phyloP scores from a whole-genome alignment of 2,113 vertebrate genomes.

The Anhinga anhinga region DNA sequence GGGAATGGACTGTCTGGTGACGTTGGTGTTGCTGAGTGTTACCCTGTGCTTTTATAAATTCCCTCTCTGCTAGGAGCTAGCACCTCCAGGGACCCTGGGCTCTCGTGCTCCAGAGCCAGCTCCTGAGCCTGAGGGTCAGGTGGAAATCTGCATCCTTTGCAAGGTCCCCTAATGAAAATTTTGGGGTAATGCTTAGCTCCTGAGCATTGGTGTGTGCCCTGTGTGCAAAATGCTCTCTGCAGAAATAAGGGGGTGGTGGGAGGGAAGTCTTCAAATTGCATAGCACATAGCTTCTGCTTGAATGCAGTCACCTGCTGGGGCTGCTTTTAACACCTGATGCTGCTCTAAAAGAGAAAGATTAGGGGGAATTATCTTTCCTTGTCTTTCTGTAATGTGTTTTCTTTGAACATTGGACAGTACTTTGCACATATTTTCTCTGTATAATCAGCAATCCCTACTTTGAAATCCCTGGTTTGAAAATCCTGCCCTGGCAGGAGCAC shows the following conservation, averaged over 20 bases:
- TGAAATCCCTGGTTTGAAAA: not conserved
- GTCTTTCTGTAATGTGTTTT: not conserved
- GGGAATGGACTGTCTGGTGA: not conserved
- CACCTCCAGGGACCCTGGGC: not conserved
- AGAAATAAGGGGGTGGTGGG: not conserved
- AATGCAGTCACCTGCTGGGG: not conserved
- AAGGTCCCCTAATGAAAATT: not conserved
- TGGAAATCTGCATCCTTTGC: not conserved
- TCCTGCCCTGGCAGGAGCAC: not conserved
- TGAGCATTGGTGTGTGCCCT: accelerated
- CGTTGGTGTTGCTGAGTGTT: accelerated
- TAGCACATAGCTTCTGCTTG: not conserved
- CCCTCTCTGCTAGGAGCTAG: not conserved
- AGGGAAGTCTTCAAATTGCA: not conserved
- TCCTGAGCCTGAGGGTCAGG: not conserved
- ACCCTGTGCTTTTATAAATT: not conserved
- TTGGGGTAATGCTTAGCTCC: not conserved
- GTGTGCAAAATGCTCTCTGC: not conserved
- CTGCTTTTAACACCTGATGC: not conserved
- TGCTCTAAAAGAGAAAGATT: not conserved
- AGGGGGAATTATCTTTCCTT: not conserved
- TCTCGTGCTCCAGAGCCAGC: not conserved
- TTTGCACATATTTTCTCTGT: not conserved
- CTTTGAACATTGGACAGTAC: not conserved
- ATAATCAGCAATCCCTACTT: not conserved